Base-by-base conservation (phyloP, 1,140 invertebrate species). In the Cephus cinctus region DNA sequence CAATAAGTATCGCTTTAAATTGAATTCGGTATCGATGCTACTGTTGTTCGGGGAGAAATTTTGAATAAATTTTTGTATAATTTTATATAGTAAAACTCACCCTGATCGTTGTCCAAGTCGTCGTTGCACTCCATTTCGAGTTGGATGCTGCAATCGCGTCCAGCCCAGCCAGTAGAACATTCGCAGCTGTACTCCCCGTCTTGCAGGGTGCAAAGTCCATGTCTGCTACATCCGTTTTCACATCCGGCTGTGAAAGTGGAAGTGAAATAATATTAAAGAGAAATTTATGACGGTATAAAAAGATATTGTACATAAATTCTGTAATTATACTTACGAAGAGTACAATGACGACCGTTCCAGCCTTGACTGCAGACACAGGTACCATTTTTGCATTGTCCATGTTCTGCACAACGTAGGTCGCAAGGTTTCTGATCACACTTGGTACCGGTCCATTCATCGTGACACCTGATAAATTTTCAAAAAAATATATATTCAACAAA, bases 321-420 rank as follows among this genome's bases (percentile, higher is more conserved):
- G n/a, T n/a, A n/a, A n/a, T 32, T 34, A 44, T 61, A 86, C 89
- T 90, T 84, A 98, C 95, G 90, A 60, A 98, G 73, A 22, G 94
- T 96, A 76, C 96, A 98, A 67, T 96, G 94, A 61, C 88, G 84
- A 52, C 96, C 96, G 77, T 98, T 98, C 95, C 95, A 98, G 44
- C 96, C 96, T 73, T 93, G 90, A 14, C 90, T 88, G 73, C 96
- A 98, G 32, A 95, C 87, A 72, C 96, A 99, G 18, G 92, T 96
- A 22, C 96, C 96, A 73, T 98, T 98, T 67, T 92, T 88, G 75
- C 97, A 99, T 70, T 94, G 90, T 0, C 97, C 96, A 63, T 95
- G 92, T 58, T 95, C 91, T n/a, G 86, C 85, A 69, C 94, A 96
- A 42, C 96, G 86, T n/a, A 83, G 69, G 66, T 95, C 91, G 73